Conservation (phyloP, 2,113 vertebrate species). For the Planiliza haematocheilus region DNA sequence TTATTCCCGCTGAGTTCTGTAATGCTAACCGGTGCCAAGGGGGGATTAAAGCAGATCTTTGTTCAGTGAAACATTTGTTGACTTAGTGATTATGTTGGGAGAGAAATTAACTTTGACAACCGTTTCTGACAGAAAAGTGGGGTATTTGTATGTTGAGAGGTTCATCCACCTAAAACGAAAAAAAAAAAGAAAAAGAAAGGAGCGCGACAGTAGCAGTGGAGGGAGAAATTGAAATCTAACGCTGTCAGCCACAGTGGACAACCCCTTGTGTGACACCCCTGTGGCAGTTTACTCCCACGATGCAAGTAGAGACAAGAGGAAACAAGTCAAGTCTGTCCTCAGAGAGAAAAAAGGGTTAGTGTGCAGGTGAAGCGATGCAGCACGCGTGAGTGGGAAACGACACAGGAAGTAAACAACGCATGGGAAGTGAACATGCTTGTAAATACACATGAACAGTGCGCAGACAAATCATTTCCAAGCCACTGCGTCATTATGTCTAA, state of each 20-base stretch:
- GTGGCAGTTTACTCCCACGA: slow-evolving; percentile 42
- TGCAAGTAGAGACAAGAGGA: slow-evolving; percentile 52
- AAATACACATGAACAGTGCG: background rate
- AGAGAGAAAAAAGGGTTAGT: slow-evolving; percentile 8
- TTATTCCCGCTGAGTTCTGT: slow-evolving; percentile 21
- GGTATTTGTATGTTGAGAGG: background rate
- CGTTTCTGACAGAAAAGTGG: background rate
- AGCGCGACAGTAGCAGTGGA: slow-evolving; percentile 17
- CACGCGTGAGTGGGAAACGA: slow-evolving; percentile 19
- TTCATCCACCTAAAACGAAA: slow-evolving; percentile 6
- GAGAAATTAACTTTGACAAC: slow-evolving; percentile 11
- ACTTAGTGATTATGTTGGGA: background rate
- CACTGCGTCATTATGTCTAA: slow-evolving; percentile 26
- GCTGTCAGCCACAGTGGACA: slow-evolving; percentile 43
- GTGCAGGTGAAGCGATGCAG: slow-evolving; percentile 4
- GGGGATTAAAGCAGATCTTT: slow-evolving; percentile 50
- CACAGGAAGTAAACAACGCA: slow-evolving; percentile 27
- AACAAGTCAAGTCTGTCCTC: slow-evolving; percentile 42
- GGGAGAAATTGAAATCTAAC: slow-evolving; percentile 35
- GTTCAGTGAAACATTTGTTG: slow-evolving; percentile 42
- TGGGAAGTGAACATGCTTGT: too few relatives aligned
- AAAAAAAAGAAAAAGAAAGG: slow-evolving; percentile 6
- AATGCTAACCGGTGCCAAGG: slow-evolving; percentile 34
- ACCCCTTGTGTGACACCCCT: slow-evolving; percentile 39
- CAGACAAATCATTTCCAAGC: slow-evolving; percentile 3